Evolutionary conservation across 2,888 invertebrate genomes (phyloP).

Genomic region (Digitonthophagus gazella): DNA sequence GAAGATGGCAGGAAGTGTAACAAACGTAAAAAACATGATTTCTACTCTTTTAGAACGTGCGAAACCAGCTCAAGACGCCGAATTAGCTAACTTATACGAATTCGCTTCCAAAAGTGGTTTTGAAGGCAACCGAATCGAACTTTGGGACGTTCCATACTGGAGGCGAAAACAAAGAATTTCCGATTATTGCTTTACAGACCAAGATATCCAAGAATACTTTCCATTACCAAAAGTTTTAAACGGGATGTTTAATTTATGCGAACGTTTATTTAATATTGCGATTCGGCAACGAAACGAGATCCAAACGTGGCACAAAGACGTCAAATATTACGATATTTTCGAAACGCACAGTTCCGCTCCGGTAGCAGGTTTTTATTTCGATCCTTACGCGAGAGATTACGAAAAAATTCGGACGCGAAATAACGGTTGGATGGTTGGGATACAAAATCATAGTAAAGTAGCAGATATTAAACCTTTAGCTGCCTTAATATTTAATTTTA

Average conservation of each 20-base stretch:
- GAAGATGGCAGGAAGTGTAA: constrained; percentile 83
- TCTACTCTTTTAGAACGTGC: constrained; percentile 66
- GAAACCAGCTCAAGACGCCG: constrained; percentile 71
- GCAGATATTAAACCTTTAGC: constrained; percentile 70
- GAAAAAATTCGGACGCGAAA: constrained; percentile 57
- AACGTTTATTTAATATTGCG: constrained; percentile 74
- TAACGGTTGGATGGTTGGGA: constrained; percentile 76
- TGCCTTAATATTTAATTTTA: constrained; percentile 82
- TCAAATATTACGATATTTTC: constrained; percentile 77
- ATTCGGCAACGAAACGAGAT: constrained; percentile 63
- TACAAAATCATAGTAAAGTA: constrained; percentile 68
- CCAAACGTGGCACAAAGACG: constrained; percentile 76
- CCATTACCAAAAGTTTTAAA: constrained; percentile 77
- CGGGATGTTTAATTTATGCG: constrained; percentile 73
- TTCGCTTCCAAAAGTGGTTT: constrained; percentile 77
- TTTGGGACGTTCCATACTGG: constrained; percentile 90
- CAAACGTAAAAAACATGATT: constrained; percentile 71
- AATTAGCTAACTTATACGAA: constrained; percentile 67
- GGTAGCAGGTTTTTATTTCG: constrained; percentile 82
- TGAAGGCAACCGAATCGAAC: constrained; percentile 60
- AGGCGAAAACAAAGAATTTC: constrained; percentile 69
- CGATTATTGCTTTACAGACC: constrained; percentile 68
- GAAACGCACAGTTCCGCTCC: constrained; percentile 65
- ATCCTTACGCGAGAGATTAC: constrained; percentile 70
- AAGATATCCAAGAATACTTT: constrained; percentile 75